Conservation (phyloP, 2,888 invertebrate species). For the Idaea straminata region DNA sequence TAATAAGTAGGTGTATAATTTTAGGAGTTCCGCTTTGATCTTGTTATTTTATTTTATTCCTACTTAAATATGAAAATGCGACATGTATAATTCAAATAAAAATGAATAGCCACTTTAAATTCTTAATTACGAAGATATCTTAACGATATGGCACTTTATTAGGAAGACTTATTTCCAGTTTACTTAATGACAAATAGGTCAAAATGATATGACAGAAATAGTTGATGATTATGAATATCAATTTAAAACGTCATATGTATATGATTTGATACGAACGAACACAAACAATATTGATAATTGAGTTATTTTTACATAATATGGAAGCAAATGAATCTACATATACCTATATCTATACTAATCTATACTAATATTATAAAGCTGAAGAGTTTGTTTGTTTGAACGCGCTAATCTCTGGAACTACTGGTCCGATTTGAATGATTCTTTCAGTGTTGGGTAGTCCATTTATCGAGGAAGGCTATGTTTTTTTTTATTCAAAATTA, state of each 20-base stretch:
- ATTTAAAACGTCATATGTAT: neutral
- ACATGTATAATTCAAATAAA: neutral
- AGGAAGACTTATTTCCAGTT: neutral
- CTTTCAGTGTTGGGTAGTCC: too few relatives aligned
- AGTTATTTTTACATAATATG: neutral
- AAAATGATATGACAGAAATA: neutral
- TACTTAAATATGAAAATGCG: neutral
- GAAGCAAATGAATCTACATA: too few relatives aligned
- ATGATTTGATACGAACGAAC: neutral
- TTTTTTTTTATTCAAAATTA: too few relatives aligned
- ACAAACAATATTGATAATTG: neutral
- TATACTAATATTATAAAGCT: too few relatives aligned
- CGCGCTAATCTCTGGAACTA: too few relatives aligned
- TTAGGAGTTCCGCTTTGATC: slow-evolving; percentile 1
- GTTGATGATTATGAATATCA: neutral
- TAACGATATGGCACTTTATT: neutral
- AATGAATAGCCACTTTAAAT: neutral
- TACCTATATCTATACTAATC: too few relatives aligned
- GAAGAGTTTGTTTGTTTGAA: too few relatives aligned
- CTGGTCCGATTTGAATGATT: too few relatives aligned
- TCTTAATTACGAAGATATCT: neutral
- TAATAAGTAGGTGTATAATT: neutral
- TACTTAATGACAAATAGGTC: neutral
- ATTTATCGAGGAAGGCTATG: too few relatives aligned
- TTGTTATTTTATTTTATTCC: neutral